Conservation (phyloP, 2,888 invertebrate genomes). For the Nasonia oneida region DNA sequence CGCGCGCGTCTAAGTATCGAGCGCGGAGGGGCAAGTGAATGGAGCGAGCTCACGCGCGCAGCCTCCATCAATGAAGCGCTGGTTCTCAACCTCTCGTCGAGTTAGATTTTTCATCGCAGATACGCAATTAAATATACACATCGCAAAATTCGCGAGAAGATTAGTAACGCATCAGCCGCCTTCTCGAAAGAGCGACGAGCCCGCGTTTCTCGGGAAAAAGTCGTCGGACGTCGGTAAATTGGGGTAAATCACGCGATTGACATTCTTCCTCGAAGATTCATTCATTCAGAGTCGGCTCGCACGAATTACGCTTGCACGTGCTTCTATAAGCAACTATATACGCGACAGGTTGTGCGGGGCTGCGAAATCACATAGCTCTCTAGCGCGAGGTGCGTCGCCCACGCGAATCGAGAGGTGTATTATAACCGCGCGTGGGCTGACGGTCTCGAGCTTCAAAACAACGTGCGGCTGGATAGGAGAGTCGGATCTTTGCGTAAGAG, state of each 20-base stretch:
- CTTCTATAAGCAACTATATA: too few relatives aligned
- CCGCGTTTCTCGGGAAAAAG: background rate
- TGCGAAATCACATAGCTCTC: background rate
- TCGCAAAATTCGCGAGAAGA: background rate
- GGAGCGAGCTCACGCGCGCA: slow-evolving; percentile 67
- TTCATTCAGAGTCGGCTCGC: too few relatives aligned
- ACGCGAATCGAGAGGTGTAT: background rate
- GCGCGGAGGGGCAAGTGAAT: slow-evolving; percentile 67
- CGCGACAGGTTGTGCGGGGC: too few relatives aligned
- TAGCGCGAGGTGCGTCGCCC: background rate
- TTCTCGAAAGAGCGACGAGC: background rate
- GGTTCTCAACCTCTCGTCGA: slow-evolving; percentile 69
- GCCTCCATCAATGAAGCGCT: slow-evolving; percentile 77
- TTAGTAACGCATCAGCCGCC: background rate
- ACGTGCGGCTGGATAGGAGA: background rate
- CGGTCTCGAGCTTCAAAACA: slow-evolving; percentile 9
- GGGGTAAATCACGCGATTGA: background rate
- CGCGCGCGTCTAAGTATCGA: slow-evolving; percentile 35
- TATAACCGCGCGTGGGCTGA: background rate
- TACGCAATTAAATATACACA: background rate
- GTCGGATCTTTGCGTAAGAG: background rate
- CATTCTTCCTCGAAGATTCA: background rate
- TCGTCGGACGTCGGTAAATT: background rate
- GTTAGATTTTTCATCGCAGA: background rate
- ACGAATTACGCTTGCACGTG: too few relatives aligned